Evolutionary conservation across 2,797 vertebrate genomes (phyloP).

Genomic region (Sebastes minor): DNA sequence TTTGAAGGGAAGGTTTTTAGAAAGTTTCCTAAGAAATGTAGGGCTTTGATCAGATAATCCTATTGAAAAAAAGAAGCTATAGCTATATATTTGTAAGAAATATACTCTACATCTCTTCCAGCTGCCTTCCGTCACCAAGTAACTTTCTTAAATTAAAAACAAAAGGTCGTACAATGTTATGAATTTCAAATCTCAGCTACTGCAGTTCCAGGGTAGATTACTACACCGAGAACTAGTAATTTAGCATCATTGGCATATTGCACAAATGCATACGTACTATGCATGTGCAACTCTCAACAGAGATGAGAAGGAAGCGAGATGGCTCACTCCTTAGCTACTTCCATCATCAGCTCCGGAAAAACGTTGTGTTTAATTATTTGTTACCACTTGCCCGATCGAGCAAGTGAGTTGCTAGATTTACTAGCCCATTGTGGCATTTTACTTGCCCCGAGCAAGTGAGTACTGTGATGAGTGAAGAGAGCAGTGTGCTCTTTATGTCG

Average conservation of each 20-base stretch:
- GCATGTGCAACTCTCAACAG: too few relatives aligned
- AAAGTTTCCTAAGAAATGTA: neutral
- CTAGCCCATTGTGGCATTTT: neutral
- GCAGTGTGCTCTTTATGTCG: neutral
- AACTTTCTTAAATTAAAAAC: neutral
- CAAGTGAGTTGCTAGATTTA: too few relatives aligned
- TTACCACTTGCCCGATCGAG: too few relatives aligned
- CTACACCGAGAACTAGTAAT: neutral
- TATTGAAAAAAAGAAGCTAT: neutral
- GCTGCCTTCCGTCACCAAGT: neutral
- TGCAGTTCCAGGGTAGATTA: neutral
- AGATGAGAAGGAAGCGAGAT: too few relatives aligned
- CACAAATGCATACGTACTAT: neutral
- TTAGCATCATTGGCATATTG: neutral
- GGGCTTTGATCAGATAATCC: neutral
- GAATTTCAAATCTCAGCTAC: neutral
- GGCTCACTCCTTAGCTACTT: too few relatives aligned
- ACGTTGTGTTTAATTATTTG: too few relatives aligned
- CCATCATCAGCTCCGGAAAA: too few relatives aligned
- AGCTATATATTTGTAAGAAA: neutral
- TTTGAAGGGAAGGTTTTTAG: neutral
- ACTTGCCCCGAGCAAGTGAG: too few relatives aligned
- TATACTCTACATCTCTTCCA: neutral
- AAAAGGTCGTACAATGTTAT: neutral
- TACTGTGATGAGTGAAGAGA: neutral